Evolutionary conservation across 2,113 vertebrate species (phyloP).

Genomic region (Vombatus ursinus): DNA sequence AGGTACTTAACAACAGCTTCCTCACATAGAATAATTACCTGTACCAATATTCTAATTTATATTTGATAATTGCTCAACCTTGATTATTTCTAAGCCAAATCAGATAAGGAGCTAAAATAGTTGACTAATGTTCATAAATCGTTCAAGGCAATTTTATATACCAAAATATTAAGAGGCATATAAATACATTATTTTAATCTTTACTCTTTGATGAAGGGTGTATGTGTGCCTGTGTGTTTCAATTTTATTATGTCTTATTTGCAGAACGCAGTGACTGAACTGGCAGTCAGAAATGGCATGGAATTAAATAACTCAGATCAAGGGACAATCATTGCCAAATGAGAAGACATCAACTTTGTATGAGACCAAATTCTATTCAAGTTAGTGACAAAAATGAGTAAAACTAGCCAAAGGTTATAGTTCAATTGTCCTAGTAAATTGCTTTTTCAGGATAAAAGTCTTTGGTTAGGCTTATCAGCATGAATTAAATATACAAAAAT

Average conservation of each 20-base stretch:
- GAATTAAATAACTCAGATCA: not conserved
- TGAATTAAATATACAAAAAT: not conserved
- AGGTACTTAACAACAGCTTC: not conserved
- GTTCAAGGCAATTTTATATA: not conserved
- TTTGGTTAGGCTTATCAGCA: not conserved
- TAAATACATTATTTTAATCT: not conserved
- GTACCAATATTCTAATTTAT: not conserved
- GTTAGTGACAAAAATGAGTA: conserved; percentile 2
- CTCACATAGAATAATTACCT: not conserved
- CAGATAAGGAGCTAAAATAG: not conserved
- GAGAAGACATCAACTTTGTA: not conserved
- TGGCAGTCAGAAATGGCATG: not conserved
- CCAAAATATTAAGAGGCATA: conserved; percentile 8
- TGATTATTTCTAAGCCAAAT: conserved; percentile 8
- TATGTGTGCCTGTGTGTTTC: conserved; percentile 3
- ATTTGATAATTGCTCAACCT: not conserved
- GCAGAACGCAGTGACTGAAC: not conserved
- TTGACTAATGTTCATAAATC: conserved; percentile 11
- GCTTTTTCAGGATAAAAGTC: too few relatives aligned
- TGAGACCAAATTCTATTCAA: not conserved
- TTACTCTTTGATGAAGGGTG: conserved; percentile 13
- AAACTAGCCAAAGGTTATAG: not conserved
- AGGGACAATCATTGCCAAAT: not conserved
- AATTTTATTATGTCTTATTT: not conserved
- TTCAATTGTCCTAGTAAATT: not conserved